Evolutionary conservation across 2,888 invertebrate genomes (phyloP), one percentile per base, ranked within the genome.

Genomic region (Osmoderma eremita): DNA sequence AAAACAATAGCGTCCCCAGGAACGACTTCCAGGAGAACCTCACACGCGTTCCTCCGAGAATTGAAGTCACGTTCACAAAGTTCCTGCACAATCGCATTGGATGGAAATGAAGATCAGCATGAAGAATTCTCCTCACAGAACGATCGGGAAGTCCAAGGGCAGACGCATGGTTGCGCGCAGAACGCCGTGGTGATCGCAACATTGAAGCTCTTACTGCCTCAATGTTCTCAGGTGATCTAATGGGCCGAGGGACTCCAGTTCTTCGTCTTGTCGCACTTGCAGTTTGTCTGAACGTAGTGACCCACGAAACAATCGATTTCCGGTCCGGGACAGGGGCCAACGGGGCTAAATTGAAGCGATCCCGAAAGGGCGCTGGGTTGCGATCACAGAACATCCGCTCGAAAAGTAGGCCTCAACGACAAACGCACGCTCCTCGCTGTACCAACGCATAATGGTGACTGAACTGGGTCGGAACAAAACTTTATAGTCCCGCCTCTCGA

Each of bases 51-150:
- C 67, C 50, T 66, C 56, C 67, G 72, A 58, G 18, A 50, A 50
- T 50, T 50, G 67, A 70, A 76, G 67, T 78, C 76, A 18, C 70
- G 69, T 73, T 71, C 70, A 63, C 53, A 68, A 18, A 76, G 68
- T 75, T 74, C 73, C 67, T 76, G 77, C 50, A 64, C 70, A 41
- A 73, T 69, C 48, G 68, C 69, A 69, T 78, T 1, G 75, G 75
- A 71, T 77, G 76, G 61, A 72, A 75, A 63, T 73, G 70, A 53
- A 78, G 70, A 50, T 75, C 70, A 45, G 68, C 63, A 63, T 75
- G 75, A 53, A 77, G 68, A 73, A 78, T 76, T 72, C 68, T 72
- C 67, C 72, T 73, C 50, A 72, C 72, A 22, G 71, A 71, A 63
- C 75, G 72, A 68, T 70, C 66, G 30, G 72, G 74, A 39, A 76